Evolutionary conservation across 2,113 vertebrate species (phyloP).

Genomic region (Otocyon megalotis): DNA sequence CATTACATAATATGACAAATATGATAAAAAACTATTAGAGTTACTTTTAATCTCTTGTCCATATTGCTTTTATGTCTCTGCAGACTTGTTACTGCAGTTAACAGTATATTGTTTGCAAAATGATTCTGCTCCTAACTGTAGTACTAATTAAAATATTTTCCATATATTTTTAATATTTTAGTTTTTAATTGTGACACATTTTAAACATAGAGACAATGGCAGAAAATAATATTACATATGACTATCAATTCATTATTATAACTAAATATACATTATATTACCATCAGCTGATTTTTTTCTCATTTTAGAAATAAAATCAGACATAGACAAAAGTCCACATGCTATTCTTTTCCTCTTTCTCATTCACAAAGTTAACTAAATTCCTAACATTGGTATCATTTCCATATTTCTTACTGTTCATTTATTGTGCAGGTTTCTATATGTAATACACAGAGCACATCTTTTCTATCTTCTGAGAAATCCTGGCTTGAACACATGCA

Average conservation of each 20-base stretch:
- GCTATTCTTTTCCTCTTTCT: background rate
- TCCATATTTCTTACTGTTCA: background rate
- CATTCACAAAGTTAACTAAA: background rate
- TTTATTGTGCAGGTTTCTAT: background rate
- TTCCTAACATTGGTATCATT: background rate
- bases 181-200: background rate
- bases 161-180: background rate
- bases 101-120: background rate
- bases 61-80: background rate
- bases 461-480: background rate
- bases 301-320: slow-evolving; percentile 10
- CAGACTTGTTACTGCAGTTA: background rate
- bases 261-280: background rate
- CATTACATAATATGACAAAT: background rate
- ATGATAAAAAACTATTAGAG: background rate
- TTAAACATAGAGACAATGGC: background rate
- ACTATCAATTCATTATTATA: background rate
- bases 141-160: background rate
- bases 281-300: background rate
- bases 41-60: background rate
- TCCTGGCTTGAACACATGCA: background rate
- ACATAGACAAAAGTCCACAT: background rate
- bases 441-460: background rate
- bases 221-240: background rate
- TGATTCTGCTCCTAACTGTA: background rate